Conservation (phyloP, 2,797 vertebrate genomes). For the Argyrosomus regius region DNA sequence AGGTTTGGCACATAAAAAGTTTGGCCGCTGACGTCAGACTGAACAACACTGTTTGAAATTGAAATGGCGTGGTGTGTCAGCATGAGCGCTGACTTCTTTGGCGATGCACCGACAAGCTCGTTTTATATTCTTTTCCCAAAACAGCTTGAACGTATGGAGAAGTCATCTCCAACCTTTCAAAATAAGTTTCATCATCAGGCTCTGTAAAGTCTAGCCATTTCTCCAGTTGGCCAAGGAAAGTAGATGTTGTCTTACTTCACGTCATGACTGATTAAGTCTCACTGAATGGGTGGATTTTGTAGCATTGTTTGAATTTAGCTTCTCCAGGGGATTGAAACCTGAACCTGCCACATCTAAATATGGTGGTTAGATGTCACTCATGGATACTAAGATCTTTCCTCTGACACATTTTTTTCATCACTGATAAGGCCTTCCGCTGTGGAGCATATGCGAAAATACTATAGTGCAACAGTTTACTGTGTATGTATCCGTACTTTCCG, state of each 20-base stretch:
- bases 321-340: constrained; percentile 25
- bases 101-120: constrained; percentile 15
- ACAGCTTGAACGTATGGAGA: constrained; percentile 36
- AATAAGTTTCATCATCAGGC: constrained; percentile 15
- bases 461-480: neutral
- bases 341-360: constrained; percentile 33
- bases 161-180: constrained; percentile 28
- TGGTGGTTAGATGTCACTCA: constrained; percentile 41
- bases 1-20: constrained; percentile 39
- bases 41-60: constrained; percentile 35
- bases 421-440: neutral
- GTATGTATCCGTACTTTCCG: neutral
- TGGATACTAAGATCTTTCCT: constrained; percentile 21
- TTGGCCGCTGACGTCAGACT: constrained; percentile 47
- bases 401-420: constrained; percentile 20
- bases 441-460: neutral
- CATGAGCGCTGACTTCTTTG: constrained; percentile 12
- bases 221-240: constrained; percentile 25
- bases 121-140: constrained; percentile 33
- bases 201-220: constrained; percentile 15
- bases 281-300: constrained; percentile 14
- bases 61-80: constrained; percentile 41
- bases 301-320: constrained; percentile 29
- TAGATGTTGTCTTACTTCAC: constrained; percentile 26
- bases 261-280: constrained; percentile 44